These are phyloP conservation scores for Polyodon spathula DNA, from an alignment of 2,113 vertebrate species.

Conservation along the genomic window DNA sequence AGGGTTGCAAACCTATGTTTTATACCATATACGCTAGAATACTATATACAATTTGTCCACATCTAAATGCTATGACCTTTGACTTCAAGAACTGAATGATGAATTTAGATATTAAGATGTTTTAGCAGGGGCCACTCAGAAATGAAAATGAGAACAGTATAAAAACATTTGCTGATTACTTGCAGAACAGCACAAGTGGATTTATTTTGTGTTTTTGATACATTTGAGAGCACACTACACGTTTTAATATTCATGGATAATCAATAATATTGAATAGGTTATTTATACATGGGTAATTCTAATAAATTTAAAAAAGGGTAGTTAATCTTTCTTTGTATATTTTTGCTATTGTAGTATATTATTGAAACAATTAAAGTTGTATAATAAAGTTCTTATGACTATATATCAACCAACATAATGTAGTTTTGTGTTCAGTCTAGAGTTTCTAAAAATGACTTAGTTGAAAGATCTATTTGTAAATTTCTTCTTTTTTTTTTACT, in stretches of 20 bases:
- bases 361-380: slow-evolving; percentile 49
- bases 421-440: slow-evolving; percentile 39
- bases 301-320: slow-evolving; percentile 48
- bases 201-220: slow-evolving; percentile 31
- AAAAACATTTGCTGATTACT: slow-evolving; percentile 9
- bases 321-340: slow-evolving; percentile 81
- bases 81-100: too few species aligned
- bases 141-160: slow-evolving; percentile 31
- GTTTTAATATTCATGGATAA: slow-evolving; percentile 41
- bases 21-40: too few species aligned
- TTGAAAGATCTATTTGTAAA: slow-evolving; percentile 50
- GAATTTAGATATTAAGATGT: not conserved
- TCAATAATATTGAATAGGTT: slow-evolving; percentile 54
- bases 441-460: slow-evolving; percentile 43
- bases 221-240: slow-evolving; percentile 47
- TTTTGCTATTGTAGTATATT: slow-evolving; percentile 68
- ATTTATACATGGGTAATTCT: slow-evolving; percentile 76
- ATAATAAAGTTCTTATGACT: slow-evolving; percentile 41
- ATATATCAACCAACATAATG: slow-evolving; percentile 41
- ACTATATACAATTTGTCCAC: too few species aligned
- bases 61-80: too few species aligned
- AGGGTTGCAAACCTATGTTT: too few species aligned
- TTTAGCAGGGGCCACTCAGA: slow-evolving; percentile 40
- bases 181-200: slow-evolving; percentile 20
- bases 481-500: slow-evolving; percentile 40